Conservation (phyloP, 2,797 vertebrate genomes). For the Sparus aurata region DNA sequence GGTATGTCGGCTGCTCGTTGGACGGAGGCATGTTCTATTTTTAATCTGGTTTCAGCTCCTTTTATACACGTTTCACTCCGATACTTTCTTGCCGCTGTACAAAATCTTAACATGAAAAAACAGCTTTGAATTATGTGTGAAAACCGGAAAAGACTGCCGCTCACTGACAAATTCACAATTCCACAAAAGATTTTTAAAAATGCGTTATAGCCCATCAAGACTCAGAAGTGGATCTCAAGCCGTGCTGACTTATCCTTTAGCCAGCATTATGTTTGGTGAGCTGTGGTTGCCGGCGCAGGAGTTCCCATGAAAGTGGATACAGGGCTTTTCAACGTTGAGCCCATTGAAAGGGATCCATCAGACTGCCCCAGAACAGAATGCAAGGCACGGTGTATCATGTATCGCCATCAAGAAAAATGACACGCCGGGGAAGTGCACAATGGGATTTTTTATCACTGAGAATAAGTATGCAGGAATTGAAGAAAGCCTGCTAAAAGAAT, state of each 20-base stretch:
- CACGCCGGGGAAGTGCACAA: constrained; percentile 37
- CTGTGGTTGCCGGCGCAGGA: constrained; percentile 57
- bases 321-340: constrained; percentile 73
- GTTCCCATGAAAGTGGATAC: constrained; percentile 85
- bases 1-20: not conserved
- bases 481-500: not conserved
- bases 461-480: not conserved
- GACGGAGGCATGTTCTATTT: not conserved
- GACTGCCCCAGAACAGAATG: constrained; percentile 60
- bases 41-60: not conserved
- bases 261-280: constrained; percentile 37
- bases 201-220: not conserved
- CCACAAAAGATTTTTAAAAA: not conserved
- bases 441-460: constrained; percentile 19
- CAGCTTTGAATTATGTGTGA: not conserved
- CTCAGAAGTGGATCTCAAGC: constrained; percentile 9
- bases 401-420: constrained; percentile 60
- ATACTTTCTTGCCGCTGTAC: not conserved
- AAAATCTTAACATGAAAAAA: not conserved
- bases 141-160: not conserved
- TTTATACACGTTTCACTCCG: not conserved
- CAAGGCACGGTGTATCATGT: constrained; percentile 70
- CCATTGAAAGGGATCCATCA: constrained; percentile 73
- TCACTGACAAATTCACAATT: not conserved
- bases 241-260: constrained; percentile 35